Evolutionary conservation across 2,797 vertebrate genomes (phyloP).

Genomic region (Nyctalus aviator): DNA sequence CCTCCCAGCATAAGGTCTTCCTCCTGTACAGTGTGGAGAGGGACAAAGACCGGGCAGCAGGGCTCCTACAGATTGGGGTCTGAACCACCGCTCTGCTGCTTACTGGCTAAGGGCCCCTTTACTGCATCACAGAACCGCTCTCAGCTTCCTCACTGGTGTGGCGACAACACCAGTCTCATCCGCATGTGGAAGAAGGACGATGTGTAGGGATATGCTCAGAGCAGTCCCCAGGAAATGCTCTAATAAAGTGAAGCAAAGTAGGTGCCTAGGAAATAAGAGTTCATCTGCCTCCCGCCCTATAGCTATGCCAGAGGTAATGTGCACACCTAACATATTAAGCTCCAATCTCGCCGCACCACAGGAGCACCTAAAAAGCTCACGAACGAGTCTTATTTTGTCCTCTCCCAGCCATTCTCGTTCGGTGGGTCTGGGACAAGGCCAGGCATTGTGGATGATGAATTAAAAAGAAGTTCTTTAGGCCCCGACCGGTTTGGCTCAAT

Average conservation of each 20-base stretch:
- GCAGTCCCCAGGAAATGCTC: neutral
- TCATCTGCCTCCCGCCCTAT: neutral
- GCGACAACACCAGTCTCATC: neutral
- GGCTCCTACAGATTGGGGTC: neutral
- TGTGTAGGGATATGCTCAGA: neutral
- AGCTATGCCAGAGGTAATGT: neutral
- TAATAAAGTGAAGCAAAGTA: neutral
- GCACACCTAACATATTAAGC: neutral
- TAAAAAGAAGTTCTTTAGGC: neutral
- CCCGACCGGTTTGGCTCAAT: no score
- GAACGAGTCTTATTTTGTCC: neutral
- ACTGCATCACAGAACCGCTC: accelerated
- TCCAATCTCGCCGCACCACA: neutral
- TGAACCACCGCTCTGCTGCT: neutral
- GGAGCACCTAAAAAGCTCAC: neutral
- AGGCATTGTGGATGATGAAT: neutral
- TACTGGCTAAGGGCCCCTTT: neutral
- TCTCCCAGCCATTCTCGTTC: neutral
- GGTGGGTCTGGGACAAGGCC: neutral
- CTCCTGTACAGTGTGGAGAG: neutral
- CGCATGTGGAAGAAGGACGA: neutral
- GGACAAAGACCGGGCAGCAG: neutral
- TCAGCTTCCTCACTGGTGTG: neutral
- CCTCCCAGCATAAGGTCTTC: neutral
- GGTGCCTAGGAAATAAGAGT: neutral